phyloP scores from a whole-genome alignment of 2,888 invertebrate genomes.

The Polydrusus pterygomalis region DNA sequence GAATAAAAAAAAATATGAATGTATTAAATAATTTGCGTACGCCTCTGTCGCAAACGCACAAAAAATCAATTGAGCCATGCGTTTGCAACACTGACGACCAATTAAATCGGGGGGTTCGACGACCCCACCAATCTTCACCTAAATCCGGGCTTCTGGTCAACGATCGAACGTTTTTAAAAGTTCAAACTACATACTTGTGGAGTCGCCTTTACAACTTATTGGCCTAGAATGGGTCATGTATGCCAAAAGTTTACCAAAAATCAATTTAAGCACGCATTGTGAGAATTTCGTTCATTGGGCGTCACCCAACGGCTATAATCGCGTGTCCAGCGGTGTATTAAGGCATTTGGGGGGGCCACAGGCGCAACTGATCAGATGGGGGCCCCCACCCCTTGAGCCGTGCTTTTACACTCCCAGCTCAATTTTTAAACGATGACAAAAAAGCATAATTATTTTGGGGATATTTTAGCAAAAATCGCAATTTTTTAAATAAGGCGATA shows the following conservation, averaged over 20 bases:
- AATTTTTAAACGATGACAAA: too few relatives aligned
- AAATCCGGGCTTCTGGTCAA: slow-evolving; percentile 57
- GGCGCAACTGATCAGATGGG: too few relatives aligned
- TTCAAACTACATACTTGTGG: slow-evolving; percentile 41
- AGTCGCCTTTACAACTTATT: slow-evolving; percentile 41
- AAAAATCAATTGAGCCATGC: slow-evolving; percentile 35
- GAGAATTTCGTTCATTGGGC: slow-evolving; percentile 46
- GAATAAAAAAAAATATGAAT: too few relatives aligned
- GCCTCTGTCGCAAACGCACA: slow-evolving; percentile 35
- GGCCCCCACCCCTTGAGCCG: too few relatives aligned
- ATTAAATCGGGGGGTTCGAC: slow-evolving; percentile 52
- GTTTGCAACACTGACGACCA: slow-evolving; percentile 39
- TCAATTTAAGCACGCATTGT: slow-evolving; percentile 43
- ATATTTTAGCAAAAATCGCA: too few relatives aligned
- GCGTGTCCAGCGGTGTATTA: slow-evolving; percentile 23
- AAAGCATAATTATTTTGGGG: too few relatives aligned
- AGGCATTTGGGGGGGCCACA: too few relatives aligned
- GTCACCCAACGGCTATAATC: slow-evolving; percentile 23
- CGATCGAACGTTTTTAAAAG: slow-evolving; percentile 51
- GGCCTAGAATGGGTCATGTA: slow-evolving; percentile 51
- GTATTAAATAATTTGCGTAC: slow-evolving; percentile 9
- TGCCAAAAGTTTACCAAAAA: slow-evolving; percentile 47
- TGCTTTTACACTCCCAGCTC: too few relatives aligned
- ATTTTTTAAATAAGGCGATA: too few relatives aligned
- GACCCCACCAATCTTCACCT: slow-evolving; percentile 54